Percentiles rank a stretch among this genome's conserved stretches.
Conservation (phyloP, 2,888 invertebrate genomes). For the Rhabditoides inermis region DNA sequence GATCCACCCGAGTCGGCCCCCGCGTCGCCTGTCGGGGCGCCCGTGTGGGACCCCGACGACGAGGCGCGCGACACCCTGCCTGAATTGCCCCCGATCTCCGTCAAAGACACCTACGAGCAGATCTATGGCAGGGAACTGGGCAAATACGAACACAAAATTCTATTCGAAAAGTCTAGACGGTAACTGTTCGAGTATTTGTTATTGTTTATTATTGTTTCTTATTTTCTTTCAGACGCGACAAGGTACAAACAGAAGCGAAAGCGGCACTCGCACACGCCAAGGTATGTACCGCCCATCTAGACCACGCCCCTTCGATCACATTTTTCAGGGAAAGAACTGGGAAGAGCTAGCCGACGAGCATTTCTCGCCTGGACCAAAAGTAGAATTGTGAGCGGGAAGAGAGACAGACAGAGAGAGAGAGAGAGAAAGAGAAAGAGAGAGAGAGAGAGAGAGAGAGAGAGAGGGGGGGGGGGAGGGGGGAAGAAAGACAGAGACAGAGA, state of each 20-base stretch:
- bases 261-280: constrained; percentile 4
- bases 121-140: too few species aligned
- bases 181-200: neutral
- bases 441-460: neutral
- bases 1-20: too few species aligned
- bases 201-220: too few species aligned
- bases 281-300: too few species aligned
- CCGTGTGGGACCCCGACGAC: too few species aligned
- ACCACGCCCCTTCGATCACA: neutral
- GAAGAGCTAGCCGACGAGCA: neutral
- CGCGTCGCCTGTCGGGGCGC: too few species aligned
- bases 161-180: neutral
- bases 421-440: neutral
- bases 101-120: too few species aligned
- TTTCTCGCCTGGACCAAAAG: neutral
- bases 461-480: neutral
- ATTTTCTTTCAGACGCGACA: constrained; percentile 2
- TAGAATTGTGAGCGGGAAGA: neutral
- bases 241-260: constrained; percentile 2
- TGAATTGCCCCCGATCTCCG: too few species aligned
- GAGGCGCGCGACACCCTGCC: too few species aligned
- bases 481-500: neutral
- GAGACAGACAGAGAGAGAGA: neutral
- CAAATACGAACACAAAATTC: too few species aligned
- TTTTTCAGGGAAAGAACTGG: neutral